Percentiles rank a stretch among this genome's conserved stretches.
These are phyloP conservation scores for Lepidurus arcticus DNA, from an alignment of 1,140 invertebrate species.

Conservation along the genomic window DNA sequence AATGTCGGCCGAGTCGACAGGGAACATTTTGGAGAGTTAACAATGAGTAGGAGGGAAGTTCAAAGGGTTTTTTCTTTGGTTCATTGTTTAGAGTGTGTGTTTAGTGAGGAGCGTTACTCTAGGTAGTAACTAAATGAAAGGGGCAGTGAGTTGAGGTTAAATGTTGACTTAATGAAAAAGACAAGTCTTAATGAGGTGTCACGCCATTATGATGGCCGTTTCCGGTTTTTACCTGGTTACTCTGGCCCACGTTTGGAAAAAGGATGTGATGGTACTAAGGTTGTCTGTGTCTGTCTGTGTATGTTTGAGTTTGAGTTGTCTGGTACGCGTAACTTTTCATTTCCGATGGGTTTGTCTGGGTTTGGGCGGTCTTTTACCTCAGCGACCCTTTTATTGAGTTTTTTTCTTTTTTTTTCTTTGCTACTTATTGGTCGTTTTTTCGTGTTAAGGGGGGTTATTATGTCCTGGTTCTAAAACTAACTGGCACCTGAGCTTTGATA, in stretches of 20 bases:
- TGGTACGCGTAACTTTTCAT: background rate
- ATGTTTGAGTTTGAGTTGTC: too few species aligned
- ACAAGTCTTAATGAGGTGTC: constrained; percentile 19
- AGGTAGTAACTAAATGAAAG: background rate
- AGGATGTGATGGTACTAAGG: too few species aligned
- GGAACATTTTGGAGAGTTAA: background rate
- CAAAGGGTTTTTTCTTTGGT: background rate
- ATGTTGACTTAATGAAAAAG: constrained; percentile 11
- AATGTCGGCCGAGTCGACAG: too few species aligned
- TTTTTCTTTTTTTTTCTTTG: background rate
- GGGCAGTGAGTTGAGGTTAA: background rate
- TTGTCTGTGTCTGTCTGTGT: too few species aligned
- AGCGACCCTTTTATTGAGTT: background rate
- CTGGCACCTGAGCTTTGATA: constrained; percentile 8
- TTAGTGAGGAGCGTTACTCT: background rate
- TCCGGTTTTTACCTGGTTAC: background rate
- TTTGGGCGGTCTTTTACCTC: background rate
- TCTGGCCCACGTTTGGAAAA: background rate
- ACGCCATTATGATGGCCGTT: constrained; percentile 14
- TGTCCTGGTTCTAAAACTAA: background rate
- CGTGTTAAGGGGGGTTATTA: background rate
- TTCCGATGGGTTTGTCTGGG: background rate
- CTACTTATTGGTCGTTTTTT: background rate
- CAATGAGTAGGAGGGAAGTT: background rate
- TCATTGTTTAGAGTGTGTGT: background rate